These are phyloP conservation scores for Coptodon rendalli DNA, from an alignment of 2,113 vertebrate genomes.

Conservation along the genomic window DNA sequence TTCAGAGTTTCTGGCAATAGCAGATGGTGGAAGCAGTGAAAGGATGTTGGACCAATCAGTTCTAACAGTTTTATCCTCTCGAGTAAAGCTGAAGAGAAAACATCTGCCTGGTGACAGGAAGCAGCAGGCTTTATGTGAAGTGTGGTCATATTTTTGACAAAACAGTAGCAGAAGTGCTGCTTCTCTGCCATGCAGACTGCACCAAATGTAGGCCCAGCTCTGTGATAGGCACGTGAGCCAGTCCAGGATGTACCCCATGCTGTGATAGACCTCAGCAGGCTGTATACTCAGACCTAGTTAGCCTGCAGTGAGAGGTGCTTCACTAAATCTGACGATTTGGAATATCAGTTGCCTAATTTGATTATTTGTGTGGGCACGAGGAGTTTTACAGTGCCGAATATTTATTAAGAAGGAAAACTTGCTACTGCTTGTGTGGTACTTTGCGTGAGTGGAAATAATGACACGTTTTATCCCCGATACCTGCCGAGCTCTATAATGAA, in stretches of 20 bases:
- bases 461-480: background rate
- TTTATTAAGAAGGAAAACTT: background rate
- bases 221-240: background rate
- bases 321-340: background rate
- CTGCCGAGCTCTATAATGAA: background rate
- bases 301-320: background rate
- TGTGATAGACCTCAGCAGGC: background rate
- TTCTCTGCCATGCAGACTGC: background rate
- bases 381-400: background rate
- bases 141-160: background rate
- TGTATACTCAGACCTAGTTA: background rate
- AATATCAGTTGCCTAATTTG: background rate
- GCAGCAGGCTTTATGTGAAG: background rate
- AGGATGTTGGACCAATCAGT: background rate
- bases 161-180: background rate
- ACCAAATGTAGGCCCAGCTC: background rate
- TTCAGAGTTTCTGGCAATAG: background rate
- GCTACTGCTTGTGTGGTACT: background rate
- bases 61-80: background rate
- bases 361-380: background rate
- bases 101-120: background rate
- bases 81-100: slow-evolving; percentile 6
- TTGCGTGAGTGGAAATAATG: background rate
- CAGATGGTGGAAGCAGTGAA: background rate
- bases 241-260: background rate